A percentile compares a stretch with the other conserved stretches of the same genome.
Evolutionary conservation across 2,113 vertebrate species (phyloP).

Genomic region (Tachysurus fulvidraco): DNA sequence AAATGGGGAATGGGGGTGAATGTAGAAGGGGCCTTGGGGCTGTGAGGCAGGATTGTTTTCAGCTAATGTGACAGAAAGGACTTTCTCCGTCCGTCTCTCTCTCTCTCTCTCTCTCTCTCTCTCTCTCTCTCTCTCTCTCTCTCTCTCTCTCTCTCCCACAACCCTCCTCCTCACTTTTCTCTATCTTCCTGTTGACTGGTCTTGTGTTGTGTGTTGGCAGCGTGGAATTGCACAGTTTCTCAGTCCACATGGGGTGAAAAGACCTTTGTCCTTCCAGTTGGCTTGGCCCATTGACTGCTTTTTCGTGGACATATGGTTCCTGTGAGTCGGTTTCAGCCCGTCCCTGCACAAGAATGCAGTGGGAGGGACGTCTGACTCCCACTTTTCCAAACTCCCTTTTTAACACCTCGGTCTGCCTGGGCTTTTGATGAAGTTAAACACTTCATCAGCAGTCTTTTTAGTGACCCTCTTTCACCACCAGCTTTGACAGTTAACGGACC

Average conservation of each 20-base stretch:
- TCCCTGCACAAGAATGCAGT: conserved; percentile 64
- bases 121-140: neutral
- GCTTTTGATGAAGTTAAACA: conserved; percentile 75
- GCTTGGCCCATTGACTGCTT: conserved; percentile 68
- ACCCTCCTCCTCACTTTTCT: neutral
- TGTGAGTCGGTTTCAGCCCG: conserved; percentile 65
- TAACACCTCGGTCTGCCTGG: conserved; percentile 65
- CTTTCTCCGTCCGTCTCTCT: conserved; percentile 44
- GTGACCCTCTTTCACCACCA: conserved; percentile 21
- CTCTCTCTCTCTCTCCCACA: neutral
- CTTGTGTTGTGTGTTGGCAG: conserved; percentile 63
- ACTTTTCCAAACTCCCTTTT: conserved; percentile 54
- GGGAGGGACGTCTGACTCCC: conserved; percentile 70
- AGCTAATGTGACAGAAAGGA: conserved; percentile 53
- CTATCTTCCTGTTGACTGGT: conserved; percentile 62
- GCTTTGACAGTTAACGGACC: conserved; percentile 41
- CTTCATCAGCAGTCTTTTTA: conserved; percentile 62
- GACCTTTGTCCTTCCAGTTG: conserved; percentile 71
- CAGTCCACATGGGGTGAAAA: conserved; percentile 68
- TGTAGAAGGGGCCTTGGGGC: conserved; percentile 42
- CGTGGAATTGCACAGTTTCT: conserved; percentile 70
- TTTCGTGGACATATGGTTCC: conserved; percentile 74
- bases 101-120: neutral
- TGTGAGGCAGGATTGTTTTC: conserved; percentile 53
- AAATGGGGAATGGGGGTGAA: neutral